phyloP scores from a whole-genome alignment of 2,113 vertebrate species.

The Hippotragus niger region DNA sequence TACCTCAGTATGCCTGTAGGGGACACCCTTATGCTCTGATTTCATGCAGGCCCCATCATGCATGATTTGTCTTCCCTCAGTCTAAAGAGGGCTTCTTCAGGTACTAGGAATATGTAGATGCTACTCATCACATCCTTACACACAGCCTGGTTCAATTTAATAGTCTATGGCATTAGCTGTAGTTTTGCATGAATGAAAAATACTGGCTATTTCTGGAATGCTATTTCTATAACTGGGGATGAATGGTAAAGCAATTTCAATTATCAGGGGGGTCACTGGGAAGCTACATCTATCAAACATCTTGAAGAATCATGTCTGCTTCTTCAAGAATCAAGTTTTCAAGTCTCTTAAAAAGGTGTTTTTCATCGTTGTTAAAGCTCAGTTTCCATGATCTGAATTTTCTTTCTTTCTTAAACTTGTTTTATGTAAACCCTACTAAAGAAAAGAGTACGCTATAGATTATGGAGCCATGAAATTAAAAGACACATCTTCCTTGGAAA shows the following conservation, averaged over 20 bases:
- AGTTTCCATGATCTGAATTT: not conserved
- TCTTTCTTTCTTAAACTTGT: not conserved
- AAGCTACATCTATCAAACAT: not conserved
- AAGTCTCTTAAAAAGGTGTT: not conserved
- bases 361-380: not conserved
- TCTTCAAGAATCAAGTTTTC: not conserved
- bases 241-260: not conserved
- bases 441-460: not conserved
- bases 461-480: not conserved
- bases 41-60: rapidly evolving
- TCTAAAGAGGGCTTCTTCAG: not conserved
- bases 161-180: not conserved
- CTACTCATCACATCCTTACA: not conserved
- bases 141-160: not conserved
- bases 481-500: not conserved
- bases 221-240: not conserved
- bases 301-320: not conserved
- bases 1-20: not conserved
- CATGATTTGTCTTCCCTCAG: not conserved
- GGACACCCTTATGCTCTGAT: rapidly evolving
- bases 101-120: not conserved
- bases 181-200: not conserved
- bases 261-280: rapidly evolving
- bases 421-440: not conserved
- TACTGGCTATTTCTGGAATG: not conserved